Percentiles rank a stretch among this genome's conserved stretches.
Conservation (phyloP, 64 coral and sea anemone species). For the Stylophora pistillata region DNA sequence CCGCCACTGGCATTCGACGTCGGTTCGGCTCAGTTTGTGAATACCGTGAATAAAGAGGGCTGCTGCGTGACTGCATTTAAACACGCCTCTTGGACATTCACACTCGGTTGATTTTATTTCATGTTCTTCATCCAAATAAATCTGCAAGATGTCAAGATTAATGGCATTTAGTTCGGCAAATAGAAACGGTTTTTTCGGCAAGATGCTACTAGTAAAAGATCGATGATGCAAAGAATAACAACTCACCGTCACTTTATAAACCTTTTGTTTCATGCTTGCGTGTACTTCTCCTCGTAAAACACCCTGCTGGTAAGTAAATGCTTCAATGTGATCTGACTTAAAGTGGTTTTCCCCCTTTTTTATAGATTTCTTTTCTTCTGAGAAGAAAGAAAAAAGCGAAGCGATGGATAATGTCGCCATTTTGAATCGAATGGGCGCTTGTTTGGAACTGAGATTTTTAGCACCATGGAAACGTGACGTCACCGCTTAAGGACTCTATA, state of each 20-base stretch:
- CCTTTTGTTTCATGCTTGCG: constrained; percentile 35
- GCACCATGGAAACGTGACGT: constrained; percentile 13
- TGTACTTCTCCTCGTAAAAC: constrained; percentile 22
- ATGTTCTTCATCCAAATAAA: constrained; percentile 21
- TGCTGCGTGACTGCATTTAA: constrained; percentile 31
- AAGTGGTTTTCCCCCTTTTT: constrained; percentile 23
- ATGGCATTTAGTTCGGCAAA: not conserved
- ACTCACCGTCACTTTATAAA: constrained; percentile 15
- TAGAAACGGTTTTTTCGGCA: too few species aligned
- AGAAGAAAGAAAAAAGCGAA: constrained; percentile 23
- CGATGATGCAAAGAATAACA: too few species aligned
- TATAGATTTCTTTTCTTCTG: constrained; percentile 25
- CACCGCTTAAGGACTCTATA: constrained; percentile 22
- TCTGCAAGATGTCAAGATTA: constrained; percentile 5
- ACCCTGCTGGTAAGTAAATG: constrained; percentile 8
- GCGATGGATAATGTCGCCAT: constrained; percentile 25
- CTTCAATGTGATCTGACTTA: constrained; percentile 15
- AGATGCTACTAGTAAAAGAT: too few species aligned
- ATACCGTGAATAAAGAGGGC: constrained; percentile 25
- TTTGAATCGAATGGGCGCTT: not conserved
- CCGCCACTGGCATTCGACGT: constrained; percentile 32
- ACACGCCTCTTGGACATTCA: constrained; percentile 13
- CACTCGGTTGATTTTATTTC: constrained; percentile 39
- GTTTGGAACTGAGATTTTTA: constrained; percentile 11
- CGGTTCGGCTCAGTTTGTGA: constrained; percentile 20